These are phyloP conservation scores for Anthopleura xanthogrammica DNA, from an alignment of 92 coral and sea anemone genomes.

Conservation along the genomic window DNA sequence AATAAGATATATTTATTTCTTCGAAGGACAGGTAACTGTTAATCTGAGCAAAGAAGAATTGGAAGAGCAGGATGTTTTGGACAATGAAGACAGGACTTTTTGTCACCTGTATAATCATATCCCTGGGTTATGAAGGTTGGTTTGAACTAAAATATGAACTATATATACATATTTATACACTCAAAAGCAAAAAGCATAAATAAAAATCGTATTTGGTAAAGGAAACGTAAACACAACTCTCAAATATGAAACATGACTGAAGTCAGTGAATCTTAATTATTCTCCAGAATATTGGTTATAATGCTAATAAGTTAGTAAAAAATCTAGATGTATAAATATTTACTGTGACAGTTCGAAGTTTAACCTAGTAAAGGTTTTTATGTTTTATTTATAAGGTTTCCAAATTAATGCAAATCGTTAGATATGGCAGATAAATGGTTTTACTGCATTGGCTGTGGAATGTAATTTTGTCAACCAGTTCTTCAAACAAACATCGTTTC, in stretches of 20 bases:
- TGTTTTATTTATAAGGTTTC: not conserved
- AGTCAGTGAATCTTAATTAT: too few species aligned
- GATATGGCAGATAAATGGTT: not conserved
- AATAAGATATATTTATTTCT: not conserved
- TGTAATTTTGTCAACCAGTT: too few species aligned
- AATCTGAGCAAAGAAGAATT: constrained; percentile 24
- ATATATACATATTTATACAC: not conserved
- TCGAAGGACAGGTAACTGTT: constrained; percentile 28
- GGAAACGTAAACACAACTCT: too few species aligned
- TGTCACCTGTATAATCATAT: constrained; percentile 33
- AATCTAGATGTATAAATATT: too few species aligned
- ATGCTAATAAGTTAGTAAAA: too few species aligned
- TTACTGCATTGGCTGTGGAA: too few species aligned
- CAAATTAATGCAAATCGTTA: not conserved
- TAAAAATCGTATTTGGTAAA: not conserved
- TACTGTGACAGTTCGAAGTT: too few species aligned
- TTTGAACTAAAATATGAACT: not conserved
- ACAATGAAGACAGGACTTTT: not conserved
- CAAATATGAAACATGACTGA: too few species aligned
- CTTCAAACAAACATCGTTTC: too few species aligned
- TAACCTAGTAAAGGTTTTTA: too few species aligned
- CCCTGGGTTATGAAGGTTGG: constrained; percentile 21
- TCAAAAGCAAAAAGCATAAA: not conserved
- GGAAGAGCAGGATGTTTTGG: constrained; percentile 16
- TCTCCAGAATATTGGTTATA: too few species aligned